Conservation (phyloP, 1,140 invertebrate genomes). For the Philaenus spumarius region DNA sequence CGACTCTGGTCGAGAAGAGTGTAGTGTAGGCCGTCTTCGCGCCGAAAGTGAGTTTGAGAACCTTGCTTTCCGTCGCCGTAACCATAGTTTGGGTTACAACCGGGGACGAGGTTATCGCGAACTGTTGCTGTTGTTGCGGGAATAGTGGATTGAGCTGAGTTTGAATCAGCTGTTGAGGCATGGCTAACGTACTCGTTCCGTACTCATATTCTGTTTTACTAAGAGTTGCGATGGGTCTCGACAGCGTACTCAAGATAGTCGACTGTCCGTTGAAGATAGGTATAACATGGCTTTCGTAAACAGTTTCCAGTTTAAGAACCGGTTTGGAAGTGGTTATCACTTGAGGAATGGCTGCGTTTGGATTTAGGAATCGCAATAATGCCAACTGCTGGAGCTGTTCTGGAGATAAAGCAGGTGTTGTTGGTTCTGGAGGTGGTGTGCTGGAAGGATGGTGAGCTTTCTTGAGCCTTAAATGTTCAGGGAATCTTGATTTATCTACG, state of each 20-base stretch:
- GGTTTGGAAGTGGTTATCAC: constrained; percentile 71
- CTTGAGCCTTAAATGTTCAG: constrained; percentile 49
- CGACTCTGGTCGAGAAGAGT: constrained; percentile 72
- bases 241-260: constrained; percentile 68
- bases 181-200: constrained; percentile 61
- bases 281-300: constrained; percentile 74
- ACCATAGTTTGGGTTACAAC: constrained; percentile 70
- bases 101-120: constrained; percentile 71
- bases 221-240: constrained; percentile 63
- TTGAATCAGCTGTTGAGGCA: constrained; percentile 36
- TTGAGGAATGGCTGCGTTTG: constrained; percentile 54
- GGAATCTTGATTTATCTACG: constrained; percentile 52
- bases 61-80: constrained; percentile 71
- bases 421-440: constrained; percentile 29
- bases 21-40: constrained; percentile 84
- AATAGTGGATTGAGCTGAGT: constrained; percentile 45
- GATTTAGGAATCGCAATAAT: constrained; percentile 61
- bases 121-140: constrained; percentile 52
- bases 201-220: constrained; percentile 68
- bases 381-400: constrained; percentile 71
- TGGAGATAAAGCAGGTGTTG: constrained; percentile 48
- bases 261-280: constrained; percentile 65
- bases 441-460: constrained; percentile 42
- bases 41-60: constrained; percentile 79
- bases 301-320: constrained; percentile 62